phyloP scores from a whole-genome alignment of 53 echinoderm and acorn worm genomes.

The Apostichopus leukothele region DNA sequence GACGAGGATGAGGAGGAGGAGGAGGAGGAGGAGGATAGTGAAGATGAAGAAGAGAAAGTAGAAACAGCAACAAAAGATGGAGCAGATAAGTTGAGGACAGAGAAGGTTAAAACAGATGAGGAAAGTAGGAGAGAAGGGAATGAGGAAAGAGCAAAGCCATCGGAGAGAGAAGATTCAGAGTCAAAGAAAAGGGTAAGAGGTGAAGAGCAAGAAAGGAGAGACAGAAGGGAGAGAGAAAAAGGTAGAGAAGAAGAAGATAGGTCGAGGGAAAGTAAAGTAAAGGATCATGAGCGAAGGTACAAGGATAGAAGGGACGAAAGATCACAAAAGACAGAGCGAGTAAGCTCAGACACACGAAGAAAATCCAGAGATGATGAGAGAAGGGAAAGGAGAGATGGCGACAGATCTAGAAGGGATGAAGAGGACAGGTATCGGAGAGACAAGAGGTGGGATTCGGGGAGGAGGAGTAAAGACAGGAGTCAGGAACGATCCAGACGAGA shows the following conservation, averaged over 20 bases:
- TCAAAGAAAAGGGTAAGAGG: background rate
- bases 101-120: conserved; percentile 3
- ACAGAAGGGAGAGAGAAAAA: background rate
- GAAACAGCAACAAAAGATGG: background rate
- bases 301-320: conserved; percentile 30
- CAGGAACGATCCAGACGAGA: background rate
- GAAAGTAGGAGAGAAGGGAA: conserved; percentile 1
- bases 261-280: conserved; percentile 33
- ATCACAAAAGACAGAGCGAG: background rate
- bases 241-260: conserved; percentile 20
- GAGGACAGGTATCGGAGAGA: background rate
- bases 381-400: background rate
- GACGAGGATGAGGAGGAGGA: conserved; percentile 13
- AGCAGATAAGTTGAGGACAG: conserved; percentile 18
- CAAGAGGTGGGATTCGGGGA: background rate
- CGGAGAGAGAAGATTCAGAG: background rate
- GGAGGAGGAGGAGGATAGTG: conserved; percentile 17
- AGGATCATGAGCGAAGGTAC: conserved; percentile 31
- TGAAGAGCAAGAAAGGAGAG: background rate
- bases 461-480: background rate
- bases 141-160: conserved; percentile 20
- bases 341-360: background rate
- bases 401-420: conserved; percentile 15
- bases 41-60: conserved; percentile 30
- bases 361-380: conserved; percentile 15